Base-by-base conservation (phyloP, 1,140 invertebrate genomes). In the Drosophila sp. region DNA sequence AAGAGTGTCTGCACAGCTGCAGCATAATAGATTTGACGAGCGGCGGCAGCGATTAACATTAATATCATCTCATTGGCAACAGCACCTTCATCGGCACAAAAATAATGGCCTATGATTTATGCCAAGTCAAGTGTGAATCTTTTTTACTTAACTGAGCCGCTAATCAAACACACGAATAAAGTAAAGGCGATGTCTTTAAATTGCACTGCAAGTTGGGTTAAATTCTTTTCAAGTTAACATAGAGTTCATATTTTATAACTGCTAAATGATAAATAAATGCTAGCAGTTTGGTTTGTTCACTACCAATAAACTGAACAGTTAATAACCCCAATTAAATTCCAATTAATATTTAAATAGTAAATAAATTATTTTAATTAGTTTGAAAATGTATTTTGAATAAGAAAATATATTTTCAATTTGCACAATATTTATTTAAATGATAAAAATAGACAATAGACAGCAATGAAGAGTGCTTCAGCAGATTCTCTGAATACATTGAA, bases 1-100 rank as follows among this genome's bases (percentile, higher is more conserved):
- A 73, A 62, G 56, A 45, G 41, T 56, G 46, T 29, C 41, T 67
- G 54, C 32, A 41, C 69, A 64, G 69, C 53, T 56, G 59, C 38
- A 48, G 21, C 25, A 11, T 51, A 45, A 72, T 61, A 48, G 54
- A 45, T 56, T 65, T 34, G 34, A 41, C 34, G 34, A 38, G 16
- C 18, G 4, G 21, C 21, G 48, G 13, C 4, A 14, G 16, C 11
- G 27, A 54, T 70, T 38, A 36, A 45, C 36, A 69, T 48, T 32
- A 40, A 50, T 32, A 61, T 38, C 32, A 50, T n/a, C 36, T 27
- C 11, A 14, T 11, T 21, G 16, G 7, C 27, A 16, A 29, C 41
- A 21, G 7, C 40, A 45, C 7, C 27, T 14, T 14, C 0, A 9
- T 3, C 1, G 25, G 1, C 4, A 7, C 21, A 38, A 38, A 13